Evolutionary conservation across 2,888 invertebrate species (phyloP).

Genomic region (Drosophila mayaguana): DNA sequence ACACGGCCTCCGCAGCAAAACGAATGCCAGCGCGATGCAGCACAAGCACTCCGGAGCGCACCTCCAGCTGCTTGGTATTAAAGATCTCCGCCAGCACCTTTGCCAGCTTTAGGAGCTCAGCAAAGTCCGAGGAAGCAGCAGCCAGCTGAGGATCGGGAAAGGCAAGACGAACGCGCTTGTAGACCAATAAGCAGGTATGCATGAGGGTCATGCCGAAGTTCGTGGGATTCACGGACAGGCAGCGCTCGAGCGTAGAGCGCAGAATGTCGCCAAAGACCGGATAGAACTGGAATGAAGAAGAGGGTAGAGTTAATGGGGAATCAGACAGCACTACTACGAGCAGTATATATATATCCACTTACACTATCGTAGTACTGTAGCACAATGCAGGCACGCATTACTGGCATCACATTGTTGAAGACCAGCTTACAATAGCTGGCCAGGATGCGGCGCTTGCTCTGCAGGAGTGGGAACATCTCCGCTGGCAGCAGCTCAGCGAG

Average conservation of each 20-base stretch:
- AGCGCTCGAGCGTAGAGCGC: constrained; percentile 43
- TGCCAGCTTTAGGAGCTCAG: constrained; percentile 38
- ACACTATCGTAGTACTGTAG: constrained; percentile 53
- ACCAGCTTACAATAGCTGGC: constrained; percentile 55
- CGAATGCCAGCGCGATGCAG: constrained; percentile 60
- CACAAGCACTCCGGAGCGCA: constrained; percentile 35
- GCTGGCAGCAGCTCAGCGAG: constrained; percentile 3
- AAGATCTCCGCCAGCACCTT: constrained; percentile 33
- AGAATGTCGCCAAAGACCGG: constrained; percentile 55
- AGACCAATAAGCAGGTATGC: constrained; percentile 52
- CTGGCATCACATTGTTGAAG: constrained; percentile 45
- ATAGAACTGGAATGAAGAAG: constrained; percentile 21
- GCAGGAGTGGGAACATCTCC: constrained; percentile 4
- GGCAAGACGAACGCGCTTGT: constrained; percentile 13
- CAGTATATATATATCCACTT: neutral
- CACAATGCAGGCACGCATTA: constrained; percentile 48
- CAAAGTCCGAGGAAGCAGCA: constrained; percentile 32
- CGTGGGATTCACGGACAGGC: constrained; percentile 34
- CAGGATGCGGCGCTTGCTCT: constrained; percentile 42
- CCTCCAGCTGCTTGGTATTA: constrained; percentile 20
- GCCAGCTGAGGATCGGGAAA: neutral
- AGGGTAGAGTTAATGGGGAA: accelerated
- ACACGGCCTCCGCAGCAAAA: constrained; percentile 27
- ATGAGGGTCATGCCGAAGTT: constrained; percentile 67
- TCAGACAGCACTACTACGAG: too few species aligned